These are phyloP conservation scores for Chaetura pelagica DNA, from an alignment of 2,113 vertebrate genomes.

Conservation along the genomic window DNA sequence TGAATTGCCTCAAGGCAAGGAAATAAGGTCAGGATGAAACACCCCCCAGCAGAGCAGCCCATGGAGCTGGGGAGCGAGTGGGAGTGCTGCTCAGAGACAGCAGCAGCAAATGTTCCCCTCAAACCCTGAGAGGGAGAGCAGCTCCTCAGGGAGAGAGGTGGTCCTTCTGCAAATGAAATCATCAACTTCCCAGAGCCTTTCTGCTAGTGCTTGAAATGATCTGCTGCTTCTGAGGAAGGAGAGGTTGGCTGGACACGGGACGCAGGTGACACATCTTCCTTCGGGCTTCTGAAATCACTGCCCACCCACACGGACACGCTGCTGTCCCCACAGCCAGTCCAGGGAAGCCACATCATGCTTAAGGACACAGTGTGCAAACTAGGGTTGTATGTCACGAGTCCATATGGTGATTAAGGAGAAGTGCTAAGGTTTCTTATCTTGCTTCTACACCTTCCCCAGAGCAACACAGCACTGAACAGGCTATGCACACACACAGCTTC, in stretches of 20 bases:
- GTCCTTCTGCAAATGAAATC: background rate
- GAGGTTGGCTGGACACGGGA: rapidly evolving
- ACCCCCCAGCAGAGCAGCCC: too few relatives aligned
- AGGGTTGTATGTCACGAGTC: background rate
- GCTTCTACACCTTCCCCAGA: background rate
- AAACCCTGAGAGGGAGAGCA: too few relatives aligned
- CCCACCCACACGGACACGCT: rapidly evolving
- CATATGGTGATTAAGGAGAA: background rate
- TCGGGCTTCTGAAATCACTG: rapidly evolving
- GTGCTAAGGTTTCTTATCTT: background rate
- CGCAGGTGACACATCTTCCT: rapidly evolving
- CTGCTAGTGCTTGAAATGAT: background rate
- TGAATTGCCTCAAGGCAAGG: too few relatives aligned
- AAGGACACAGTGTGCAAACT: rapidly evolving
- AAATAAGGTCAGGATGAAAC: too few relatives aligned
- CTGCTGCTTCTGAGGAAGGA: rapidly evolving
- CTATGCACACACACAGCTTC: background rate
- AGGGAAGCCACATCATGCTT: background rate
- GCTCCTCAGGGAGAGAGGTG: background rate
- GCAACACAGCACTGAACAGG: rapidly evolving
- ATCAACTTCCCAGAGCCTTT: background rate
- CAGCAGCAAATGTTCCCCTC: background rate
- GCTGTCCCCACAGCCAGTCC: rapidly evolving
- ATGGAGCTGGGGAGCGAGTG: too few relatives aligned
- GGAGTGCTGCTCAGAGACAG: too few relatives aligned